Evolutionary conservation across 2,888 invertebrate species (phyloP), one percentile per base, ranked within the genome.

Genomic region (Dastarcus helophoroides): DNA sequence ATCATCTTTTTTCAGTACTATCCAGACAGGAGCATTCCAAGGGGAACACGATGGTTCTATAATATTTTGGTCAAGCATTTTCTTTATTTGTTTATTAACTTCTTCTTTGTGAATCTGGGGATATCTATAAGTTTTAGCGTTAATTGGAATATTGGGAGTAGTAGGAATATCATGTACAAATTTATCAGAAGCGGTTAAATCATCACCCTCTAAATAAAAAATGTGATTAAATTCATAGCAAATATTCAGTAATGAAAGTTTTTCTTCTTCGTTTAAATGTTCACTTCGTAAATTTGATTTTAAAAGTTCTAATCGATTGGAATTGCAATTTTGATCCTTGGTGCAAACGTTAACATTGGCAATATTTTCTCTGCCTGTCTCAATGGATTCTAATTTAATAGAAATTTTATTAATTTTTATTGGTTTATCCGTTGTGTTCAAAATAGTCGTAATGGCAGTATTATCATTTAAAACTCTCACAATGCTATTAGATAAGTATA

Each of bases 1-100:
- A 26, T 44, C 43, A 8, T 25, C 10, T 35, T 54, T 56, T 34
- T 57, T 56, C 0, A 51, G 50, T 10, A 47, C 43, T 4, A 48
- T 33, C 41, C 42, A 43, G 2, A 44, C 21, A 11, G 47, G 43
- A 5, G 39, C 36, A 25, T 37, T 40, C 33, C 41, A 50, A 4
- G 46, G 47, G 14, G 40, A 47, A 30, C 26, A 40, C 1, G 43
- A 44, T 12, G 37, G 35, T 42, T 35, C 32, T 17, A 51, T 48
- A 16, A 51, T 50, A 12, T 40, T 33, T 36, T 50, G 36, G 24
- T 36, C 27, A 16, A 43, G 21, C 40, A 45, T 48, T 38, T 47
- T 41, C 2, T 32, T 2, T 6, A 52, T 46, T 42, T 52, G 46
- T 16, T 36, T 40, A 7, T 48, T 33, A 9, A 51, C 40, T 35